These are phyloP conservation scores for Cheilosia impressa DNA, from an alignment of 2,888 invertebrate species.

Conservation along the genomic window DNA sequence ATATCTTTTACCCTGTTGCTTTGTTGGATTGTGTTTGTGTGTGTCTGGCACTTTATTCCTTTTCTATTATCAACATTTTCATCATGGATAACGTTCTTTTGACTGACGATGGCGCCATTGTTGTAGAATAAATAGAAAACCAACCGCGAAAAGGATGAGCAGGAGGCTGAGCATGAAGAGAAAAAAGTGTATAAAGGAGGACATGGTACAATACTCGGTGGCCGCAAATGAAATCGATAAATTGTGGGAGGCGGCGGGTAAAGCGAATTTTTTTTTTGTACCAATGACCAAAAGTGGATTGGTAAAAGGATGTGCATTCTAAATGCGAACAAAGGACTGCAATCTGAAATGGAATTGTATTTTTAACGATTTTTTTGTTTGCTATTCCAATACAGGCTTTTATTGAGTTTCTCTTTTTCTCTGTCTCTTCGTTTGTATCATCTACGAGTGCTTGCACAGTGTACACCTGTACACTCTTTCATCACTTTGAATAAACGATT, in stretches of 20 bases:
- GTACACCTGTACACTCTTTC: conserved; percentile 2
- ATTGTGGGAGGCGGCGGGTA: not conserved
- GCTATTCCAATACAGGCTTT: conserved; percentile 16
- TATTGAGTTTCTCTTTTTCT: conserved; percentile 31
- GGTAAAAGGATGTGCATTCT: conserved; percentile 54
- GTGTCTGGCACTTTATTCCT: not conserved
- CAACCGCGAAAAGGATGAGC: not conserved
- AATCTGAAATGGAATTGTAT: conserved; percentile 62
- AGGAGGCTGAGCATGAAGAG: not conserved
- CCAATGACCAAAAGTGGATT: conserved; percentile 53
- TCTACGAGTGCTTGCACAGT: not conserved
- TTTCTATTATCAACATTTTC: conserved; percentile 17
- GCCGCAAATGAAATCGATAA: conserved; percentile 49
- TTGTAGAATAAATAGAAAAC: not conserved
- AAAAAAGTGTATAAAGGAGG: not conserved
- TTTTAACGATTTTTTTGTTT: conserved; percentile 32
- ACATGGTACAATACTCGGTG: not conserved
- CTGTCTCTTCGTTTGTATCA: not conserved
- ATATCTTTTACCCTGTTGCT: conserved; percentile 36
- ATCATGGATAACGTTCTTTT: conserved; percentile 25
- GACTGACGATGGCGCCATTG: conserved; percentile 10
- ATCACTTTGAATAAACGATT: conserved; percentile 40
- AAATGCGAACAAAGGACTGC: conserved; percentile 58
- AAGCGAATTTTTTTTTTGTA: not conserved
- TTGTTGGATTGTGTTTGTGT: not conserved